Conservation (phyloP, 2,888 invertebrate genomes). For the Macrosoma leucophasiata region DNA sequence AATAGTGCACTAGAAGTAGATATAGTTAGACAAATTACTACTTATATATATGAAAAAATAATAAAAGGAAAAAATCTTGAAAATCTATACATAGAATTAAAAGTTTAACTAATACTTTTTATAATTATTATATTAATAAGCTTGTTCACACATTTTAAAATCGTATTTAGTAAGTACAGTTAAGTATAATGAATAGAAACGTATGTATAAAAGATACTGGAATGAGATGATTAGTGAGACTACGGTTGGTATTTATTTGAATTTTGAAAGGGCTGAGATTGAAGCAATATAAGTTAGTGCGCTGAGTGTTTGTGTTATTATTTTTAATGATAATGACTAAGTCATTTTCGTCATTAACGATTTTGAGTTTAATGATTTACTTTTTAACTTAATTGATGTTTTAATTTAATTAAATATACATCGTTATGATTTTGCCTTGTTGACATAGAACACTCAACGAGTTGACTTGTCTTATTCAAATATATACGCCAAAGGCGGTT, state of each 20-base stretch:
- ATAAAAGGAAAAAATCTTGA: conserved; percentile 60
- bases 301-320: too few relatives aligned
- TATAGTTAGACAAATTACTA: conserved; percentile 69
- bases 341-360: too few relatives aligned
- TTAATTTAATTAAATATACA: too few relatives aligned
- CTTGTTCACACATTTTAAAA: conserved; percentile 76
- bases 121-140: conserved; percentile 69
- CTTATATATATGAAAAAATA: conserved; percentile 51
- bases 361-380: too few relatives aligned
- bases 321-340: too few relatives aligned
- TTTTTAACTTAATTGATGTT: too few relatives aligned
- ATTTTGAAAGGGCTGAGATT: conserved; percentile 38
- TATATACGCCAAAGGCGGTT: conserved; percentile 58
- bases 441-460: conserved; percentile 6
- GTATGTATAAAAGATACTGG: conserved; percentile 48
- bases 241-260: conserved; percentile 37
- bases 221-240: conserved; percentile 51
- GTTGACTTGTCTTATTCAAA: conserved; percentile 9
- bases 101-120: conserved; percentile 74
- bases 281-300: conserved; percentile 19
- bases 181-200: conserved; percentile 51
- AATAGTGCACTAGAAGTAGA: conserved; percentile 70
- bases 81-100: conserved; percentile 74
- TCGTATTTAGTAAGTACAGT: conserved; percentile 66
- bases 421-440: too few relatives aligned